Base-by-base conservation (phyloP, 1,140 invertebrate genomes). In the Drosophila arizonae region DNA sequence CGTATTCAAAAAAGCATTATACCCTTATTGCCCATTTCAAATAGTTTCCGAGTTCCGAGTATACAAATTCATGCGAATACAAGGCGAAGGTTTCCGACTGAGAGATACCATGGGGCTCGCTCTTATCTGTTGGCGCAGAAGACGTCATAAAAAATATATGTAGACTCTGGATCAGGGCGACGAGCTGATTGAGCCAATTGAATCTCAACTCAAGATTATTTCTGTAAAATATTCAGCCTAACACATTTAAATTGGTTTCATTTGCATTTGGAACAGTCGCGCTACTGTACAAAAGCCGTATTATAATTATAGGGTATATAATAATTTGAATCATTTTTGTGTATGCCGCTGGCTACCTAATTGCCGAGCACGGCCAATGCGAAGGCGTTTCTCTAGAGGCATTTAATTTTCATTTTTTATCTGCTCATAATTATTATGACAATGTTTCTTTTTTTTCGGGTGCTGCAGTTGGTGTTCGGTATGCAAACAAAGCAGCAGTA, bases 391-490 rank as follows among this genome's bases (percentile, higher is more conserved):
- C 56, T 43, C 72, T 72, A 71, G 60, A 60, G 77, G 76, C 77
- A 48, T 45, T 26, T 33, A 2, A 33, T 33, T 33, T 33, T 33
- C 33, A 9, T 33, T 52, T 52, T 11, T 15, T 15, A 46, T 15
- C 21, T 30, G 74, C 33, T 75, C 68, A 87, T 86, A 86, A 86
- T 86, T 87, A 86, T 86, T 86, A 87, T 86, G 82, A 86, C 82
- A 86, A 82, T 87, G 76, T 86, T 86, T 24, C 21, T 24, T 24
- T 76, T 69, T 46, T 46, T 46, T 46, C 6, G 5, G 65, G 6
- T 45, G 52, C 36, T 5, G 56, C 50, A 56, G 69, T 54, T 39
- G 43, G 55, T 36, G 54, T 52, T 58, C 69, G 65, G 81, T 81
- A 85, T 75, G 81, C 81, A 85, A 85, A 86, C 81, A 77, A 75